A percentile compares a stretch with the other conserved stretches of the same genome.
phyloP scores from a whole-genome alignment of 2,797 vertebrate genomes.

The Sarcophilus harrisii region DNA sequence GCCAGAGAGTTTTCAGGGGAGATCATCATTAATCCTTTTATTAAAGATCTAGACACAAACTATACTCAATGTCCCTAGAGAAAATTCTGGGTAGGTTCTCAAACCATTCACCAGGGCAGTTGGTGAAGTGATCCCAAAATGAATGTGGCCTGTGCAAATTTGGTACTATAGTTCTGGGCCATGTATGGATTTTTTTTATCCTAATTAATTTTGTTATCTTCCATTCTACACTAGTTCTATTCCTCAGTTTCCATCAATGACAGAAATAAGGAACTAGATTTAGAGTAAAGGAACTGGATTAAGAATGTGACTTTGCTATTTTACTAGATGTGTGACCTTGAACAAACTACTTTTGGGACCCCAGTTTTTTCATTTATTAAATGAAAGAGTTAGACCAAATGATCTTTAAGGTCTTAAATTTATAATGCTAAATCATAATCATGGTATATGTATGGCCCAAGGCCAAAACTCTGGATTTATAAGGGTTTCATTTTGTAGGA shows the following conservation, averaged over 20 bases:
- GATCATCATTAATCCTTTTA: not conserved
- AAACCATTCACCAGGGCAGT: not conserved
- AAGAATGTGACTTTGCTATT: not conserved
- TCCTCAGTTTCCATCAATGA: not conserved
- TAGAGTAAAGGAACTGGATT: not conserved
- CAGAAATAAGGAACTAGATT: not conserved
- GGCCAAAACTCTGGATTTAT: not conserved
- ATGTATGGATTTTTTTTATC: conserved; percentile 25
- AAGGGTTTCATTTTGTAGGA: not conserved
- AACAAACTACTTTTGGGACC: not conserved
- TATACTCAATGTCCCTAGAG: not conserved
- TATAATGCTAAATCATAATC: not conserved
- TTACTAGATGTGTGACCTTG: not conserved
- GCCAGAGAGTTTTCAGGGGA: not conserved
- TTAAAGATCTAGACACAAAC: not conserved
- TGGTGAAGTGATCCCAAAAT: not conserved
- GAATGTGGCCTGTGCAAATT: not conserved
- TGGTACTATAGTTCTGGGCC: not conserved
- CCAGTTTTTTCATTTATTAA: not conserved
- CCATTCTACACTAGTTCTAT: not conserved
- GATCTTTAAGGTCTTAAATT: not conserved
- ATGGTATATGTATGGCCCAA: not conserved
- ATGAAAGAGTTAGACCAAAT: not conserved
- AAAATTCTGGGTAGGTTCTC: not conserved
- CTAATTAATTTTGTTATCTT: conserved; percentile 33